Conservation (phyloP, 2,888 invertebrate species). For the Hydrotaea diabolus region DNA sequence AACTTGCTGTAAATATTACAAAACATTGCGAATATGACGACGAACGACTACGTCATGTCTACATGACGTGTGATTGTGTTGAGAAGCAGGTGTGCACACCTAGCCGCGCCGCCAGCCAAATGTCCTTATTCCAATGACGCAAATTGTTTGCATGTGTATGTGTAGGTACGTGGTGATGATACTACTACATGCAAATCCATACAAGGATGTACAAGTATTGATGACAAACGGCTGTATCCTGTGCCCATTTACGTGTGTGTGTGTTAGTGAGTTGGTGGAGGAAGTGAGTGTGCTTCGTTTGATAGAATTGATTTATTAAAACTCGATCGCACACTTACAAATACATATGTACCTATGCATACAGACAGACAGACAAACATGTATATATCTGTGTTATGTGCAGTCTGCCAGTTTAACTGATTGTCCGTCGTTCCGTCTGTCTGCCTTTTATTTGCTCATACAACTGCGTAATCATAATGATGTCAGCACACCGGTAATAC, state of each 20-base stretch:
- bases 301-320: conserved; percentile 67
- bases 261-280: neutral
- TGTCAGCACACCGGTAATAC: conserved; percentile 23
- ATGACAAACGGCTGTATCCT: conserved; percentile 20
- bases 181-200: conserved; percentile 25
- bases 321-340: conserved; percentile 23
- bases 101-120: neutral
- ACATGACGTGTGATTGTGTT: too few species aligned
- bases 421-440: neutral
- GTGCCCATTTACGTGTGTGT: neutral
- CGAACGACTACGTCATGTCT: too few species aligned
- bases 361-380: conserved; percentile 20
- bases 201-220: neutral
- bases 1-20: too few species aligned
- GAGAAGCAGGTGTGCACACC: too few species aligned
- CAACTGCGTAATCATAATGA: conserved; percentile 10
- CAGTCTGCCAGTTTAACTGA: neutral
- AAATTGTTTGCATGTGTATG: neutral
- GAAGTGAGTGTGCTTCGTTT: conserved; percentile 32
- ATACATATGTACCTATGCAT: conserved; percentile 37
- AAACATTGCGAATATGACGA: too few species aligned
- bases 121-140: conserved; percentile 4
- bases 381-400: neutral
- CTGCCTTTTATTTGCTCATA: neutral
- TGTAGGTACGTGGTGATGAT: neutral